phyloP scores from a whole-genome alignment of 1,140 invertebrate species.

The Apolygus lucorum region DNA sequence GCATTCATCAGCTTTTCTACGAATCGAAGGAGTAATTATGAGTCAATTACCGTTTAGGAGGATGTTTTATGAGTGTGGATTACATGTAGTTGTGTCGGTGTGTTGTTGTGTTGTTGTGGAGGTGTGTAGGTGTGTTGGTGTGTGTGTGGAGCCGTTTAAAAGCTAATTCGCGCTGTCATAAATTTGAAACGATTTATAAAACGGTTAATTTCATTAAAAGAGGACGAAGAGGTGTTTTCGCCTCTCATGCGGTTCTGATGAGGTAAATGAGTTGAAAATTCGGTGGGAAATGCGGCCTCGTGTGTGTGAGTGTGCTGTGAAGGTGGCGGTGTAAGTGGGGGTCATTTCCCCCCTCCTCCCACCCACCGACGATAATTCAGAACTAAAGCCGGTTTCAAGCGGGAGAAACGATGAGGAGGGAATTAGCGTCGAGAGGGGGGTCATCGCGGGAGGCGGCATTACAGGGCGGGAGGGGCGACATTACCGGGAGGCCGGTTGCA shows the following conservation, averaged over 20 bases:
- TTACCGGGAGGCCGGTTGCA: no score
- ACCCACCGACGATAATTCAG: conserved; percentile 6
- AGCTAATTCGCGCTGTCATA: conserved; percentile 11
- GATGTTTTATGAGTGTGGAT: no score
- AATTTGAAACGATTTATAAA: conserved; percentile 16
- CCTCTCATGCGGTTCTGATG: not conserved
- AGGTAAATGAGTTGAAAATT: conserved; percentile 13
- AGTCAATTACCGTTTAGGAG: no score
- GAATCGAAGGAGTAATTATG: no score
- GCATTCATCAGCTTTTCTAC: no score
- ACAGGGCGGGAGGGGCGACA: not conserved
- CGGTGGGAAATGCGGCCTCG: not conserved
- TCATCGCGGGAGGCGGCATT: not conserved
- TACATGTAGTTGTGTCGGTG: no score
- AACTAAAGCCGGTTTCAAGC: not conserved
- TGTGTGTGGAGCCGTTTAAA: no score
- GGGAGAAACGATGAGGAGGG: not conserved
- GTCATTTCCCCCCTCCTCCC: not conserved
- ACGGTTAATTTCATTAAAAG: conserved; percentile 15
- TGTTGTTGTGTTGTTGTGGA: no score
- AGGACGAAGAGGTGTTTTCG: not conserved
- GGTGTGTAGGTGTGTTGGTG: no score
- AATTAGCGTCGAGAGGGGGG: not conserved
- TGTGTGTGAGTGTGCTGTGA: no score
- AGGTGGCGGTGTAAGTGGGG: no score